Percentiles rank a stretch among this genome's conserved stretches.
Conservation (phyloP, 2,113 vertebrate genomes). For the Datnioides undecimradiatus region DNA sequence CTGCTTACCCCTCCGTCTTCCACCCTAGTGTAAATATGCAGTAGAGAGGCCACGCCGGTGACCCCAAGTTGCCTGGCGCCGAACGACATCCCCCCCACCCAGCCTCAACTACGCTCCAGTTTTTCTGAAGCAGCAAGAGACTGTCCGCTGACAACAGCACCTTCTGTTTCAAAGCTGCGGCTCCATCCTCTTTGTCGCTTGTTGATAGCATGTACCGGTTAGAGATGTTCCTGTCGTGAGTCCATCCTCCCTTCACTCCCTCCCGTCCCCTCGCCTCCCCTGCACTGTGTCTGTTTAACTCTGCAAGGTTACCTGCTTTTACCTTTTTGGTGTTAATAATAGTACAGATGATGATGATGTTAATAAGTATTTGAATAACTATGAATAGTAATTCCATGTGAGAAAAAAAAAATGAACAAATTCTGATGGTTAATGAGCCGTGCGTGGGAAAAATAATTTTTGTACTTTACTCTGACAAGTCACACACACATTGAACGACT, state of each 20-base stretch:
- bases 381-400: conserved; percentile 84
- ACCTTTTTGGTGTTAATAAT: conserved; percentile 87
- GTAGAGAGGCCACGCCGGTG: conserved; percentile 69
- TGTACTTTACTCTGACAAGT: conserved; percentile 80
- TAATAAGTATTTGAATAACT: conserved; percentile 86
- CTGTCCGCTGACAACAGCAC: conserved; percentile 68
- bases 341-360: conserved; percentile 83
- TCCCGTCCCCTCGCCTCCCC: conserved; percentile 30
- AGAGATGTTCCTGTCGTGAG: conserved; percentile 86
- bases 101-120: conserved; percentile 68
- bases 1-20: conserved; percentile 7
- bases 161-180: conserved; percentile 74
- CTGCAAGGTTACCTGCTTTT: conserved; percentile 86
- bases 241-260: conserved; percentile 65
- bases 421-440: conserved; percentile 73
- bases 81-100: conserved; percentile 68
- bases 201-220: conserved; percentile 89
- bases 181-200: conserved; percentile 83
- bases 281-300: conserved; percentile 85
- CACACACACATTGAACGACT: conserved; percentile 73
- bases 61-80: conserved; percentile 38
- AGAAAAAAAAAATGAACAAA: conserved; percentile 72
- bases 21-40: conserved; percentile 84
- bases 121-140: conserved; percentile 72
- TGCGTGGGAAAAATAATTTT: conserved; percentile 76